Evolutionary conservation across 2,113 vertebrate species (phyloP).

Genomic region (Neodon shergylaensis): DNA sequence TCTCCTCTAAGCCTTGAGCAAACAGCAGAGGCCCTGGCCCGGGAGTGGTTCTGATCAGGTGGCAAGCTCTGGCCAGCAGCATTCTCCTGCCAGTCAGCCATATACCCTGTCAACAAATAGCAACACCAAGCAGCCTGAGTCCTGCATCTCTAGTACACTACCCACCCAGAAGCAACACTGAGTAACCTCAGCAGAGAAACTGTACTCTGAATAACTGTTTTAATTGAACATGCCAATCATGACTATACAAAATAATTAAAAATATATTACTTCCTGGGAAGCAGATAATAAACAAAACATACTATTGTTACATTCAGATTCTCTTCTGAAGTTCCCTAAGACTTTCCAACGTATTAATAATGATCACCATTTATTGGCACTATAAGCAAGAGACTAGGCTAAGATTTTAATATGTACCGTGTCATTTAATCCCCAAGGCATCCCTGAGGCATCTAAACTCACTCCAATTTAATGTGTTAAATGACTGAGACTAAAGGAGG

Average conservation of each 20-base stretch:
- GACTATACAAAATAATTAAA: slow-evolving; percentile 44
- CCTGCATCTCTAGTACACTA: neutral
- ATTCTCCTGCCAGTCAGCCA: neutral
- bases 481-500: neutral
- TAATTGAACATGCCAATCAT: slow-evolving; percentile 30
- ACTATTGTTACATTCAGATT: slow-evolving; percentile 2
- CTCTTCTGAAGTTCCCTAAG: slow-evolving; percentile 8
- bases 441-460: neutral
- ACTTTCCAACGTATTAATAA: neutral
- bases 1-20: neutral
- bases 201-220: slow-evolving; percentile 30
- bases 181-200: neutral
- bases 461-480: neutral
- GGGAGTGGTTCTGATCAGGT: neutral
- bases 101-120: neutral
- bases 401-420: slow-evolving; percentile 16
- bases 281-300: slow-evolving; percentile 23
- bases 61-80: neutral
- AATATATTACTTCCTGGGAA: slow-evolving; percentile 23
- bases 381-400: neutral
- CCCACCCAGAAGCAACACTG: neutral
- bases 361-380: neutral
- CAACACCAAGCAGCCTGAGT: neutral
- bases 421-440: neutral
- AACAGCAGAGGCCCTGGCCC: neutral